These are phyloP conservation scores for Cancer borealis DNA, from an alignment of 2,888 invertebrate species.

Conservation along the genomic window DNA sequence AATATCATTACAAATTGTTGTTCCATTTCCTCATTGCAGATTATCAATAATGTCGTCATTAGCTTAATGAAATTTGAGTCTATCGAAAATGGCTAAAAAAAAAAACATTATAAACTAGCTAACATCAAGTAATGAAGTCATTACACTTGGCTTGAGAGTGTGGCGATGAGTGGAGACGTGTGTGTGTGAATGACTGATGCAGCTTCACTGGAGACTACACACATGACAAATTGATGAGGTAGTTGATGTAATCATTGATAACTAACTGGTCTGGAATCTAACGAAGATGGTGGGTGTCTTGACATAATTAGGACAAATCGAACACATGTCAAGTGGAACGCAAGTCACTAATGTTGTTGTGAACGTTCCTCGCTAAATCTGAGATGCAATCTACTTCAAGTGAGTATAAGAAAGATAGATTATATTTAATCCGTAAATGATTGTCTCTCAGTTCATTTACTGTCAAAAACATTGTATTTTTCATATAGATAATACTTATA, in stretches of 20 bases:
- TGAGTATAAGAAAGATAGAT: neutral
- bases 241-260: neutral
- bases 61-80: neutral
- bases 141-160: neutral
- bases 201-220: neutral
- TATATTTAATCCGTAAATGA: neutral
- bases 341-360: neutral
- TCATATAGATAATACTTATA: neutral
- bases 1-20: neutral
- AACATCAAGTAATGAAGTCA: neutral
- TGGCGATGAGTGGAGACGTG: neutral
- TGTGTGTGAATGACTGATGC: neutral
- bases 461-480: neutral
- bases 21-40: neutral
- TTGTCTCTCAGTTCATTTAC: neutral
- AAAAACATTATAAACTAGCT: neutral
- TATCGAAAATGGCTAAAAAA: neutral
- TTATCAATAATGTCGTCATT: neutral
- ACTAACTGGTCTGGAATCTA: neutral
- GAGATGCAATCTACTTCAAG: neutral
- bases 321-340: neutral
- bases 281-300: neutral
- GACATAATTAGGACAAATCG: neutral
- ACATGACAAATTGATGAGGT: neutral
- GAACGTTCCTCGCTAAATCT: neutral